A percentile compares a stretch with the other conserved stretches of the same genome.
Conservation (phyloP, 2,797 vertebrate genomes). For the Tiaroga cobitis region DNA sequence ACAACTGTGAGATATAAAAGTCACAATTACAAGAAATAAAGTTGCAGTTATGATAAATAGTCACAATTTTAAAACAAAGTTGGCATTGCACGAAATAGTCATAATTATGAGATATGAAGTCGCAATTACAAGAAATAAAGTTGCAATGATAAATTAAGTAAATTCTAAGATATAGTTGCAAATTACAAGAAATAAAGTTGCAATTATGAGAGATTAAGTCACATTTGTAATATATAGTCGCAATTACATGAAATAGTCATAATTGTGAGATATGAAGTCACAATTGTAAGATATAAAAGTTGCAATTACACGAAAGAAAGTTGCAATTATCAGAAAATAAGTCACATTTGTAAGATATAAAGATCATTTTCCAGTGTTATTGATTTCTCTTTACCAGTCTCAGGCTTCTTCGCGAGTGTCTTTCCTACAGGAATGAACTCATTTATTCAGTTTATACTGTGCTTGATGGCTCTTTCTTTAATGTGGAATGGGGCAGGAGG, state of each 20-base stretch:
- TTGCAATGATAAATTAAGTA: no score
- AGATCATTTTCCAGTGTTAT: not conserved
- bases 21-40: not conserved
- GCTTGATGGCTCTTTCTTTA: slow-evolving; percentile 63
- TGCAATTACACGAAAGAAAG: no score
- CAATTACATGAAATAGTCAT: no score
- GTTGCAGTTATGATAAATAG: not conserved
- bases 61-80: not conserved
- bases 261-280: no score
- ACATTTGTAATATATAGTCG: not conserved
- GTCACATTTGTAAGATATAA: not conserved
- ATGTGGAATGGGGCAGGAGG: slow-evolving; percentile 52
- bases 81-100: no score
- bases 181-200: not conserved
- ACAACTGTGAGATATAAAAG: no score
- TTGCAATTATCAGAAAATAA: not conserved
- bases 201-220: no score
- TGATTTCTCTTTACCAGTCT: not conserved
- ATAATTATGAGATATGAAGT: no score
- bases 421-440: not conserved
- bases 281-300: no score
- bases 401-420: not conserved
- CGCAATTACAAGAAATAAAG: not conserved
- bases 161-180: not conserved
- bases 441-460: slow-evolving; percentile 52